phyloP scores from a whole-genome alignment of 37 sponge, comb jelly and placozoan species.

The Geodia barretti region DNA sequence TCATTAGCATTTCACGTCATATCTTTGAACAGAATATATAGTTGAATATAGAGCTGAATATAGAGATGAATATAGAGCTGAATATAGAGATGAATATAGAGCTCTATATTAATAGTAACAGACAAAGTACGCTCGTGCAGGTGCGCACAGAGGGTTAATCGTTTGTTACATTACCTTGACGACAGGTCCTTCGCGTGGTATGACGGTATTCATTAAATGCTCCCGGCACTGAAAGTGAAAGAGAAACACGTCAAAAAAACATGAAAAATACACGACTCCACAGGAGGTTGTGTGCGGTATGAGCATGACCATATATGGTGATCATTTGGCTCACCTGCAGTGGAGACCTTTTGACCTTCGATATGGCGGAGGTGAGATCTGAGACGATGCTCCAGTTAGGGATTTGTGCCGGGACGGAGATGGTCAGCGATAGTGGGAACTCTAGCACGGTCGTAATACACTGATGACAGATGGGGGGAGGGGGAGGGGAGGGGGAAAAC shows the following conservation, averaged over 20 bases:
- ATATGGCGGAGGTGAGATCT: slow-evolving; percentile 68
- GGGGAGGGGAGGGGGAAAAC: neutral
- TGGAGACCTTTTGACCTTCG: slow-evolving; percentile 70
- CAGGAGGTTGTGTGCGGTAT: too few species aligned
- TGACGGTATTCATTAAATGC: slow-evolving; percentile 64
- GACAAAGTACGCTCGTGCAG: neutral
- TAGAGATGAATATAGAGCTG: too few species aligned
- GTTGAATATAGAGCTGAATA: too few species aligned
- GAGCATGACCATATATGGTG: too few species aligned
- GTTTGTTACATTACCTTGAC: slow-evolving; percentile 13
- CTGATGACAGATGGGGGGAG: slow-evolving; percentile 49
- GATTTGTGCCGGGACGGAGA: slow-evolving; percentile 75
- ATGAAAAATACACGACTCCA: too few species aligned
- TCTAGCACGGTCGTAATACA: slow-evolving; percentile 67
- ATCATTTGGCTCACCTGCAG: slow-evolving; percentile 72
- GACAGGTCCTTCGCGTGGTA: slow-evolving; percentile 74
- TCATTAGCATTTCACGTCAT: slow-evolving; percentile 11
- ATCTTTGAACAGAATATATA: slow-evolving; percentile 11
- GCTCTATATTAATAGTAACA: neutral
- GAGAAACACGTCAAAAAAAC: neutral
- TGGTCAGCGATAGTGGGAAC: slow-evolving; percentile 71
- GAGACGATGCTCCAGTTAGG: slow-evolving; percentile 91
- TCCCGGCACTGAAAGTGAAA: slow-evolving; percentile 75
- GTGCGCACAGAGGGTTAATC: neutral
- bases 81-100: too few species aligned